Conservation (phyloP, 2,113 vertebrate genomes). For the Serilophus lunatus region DNA sequence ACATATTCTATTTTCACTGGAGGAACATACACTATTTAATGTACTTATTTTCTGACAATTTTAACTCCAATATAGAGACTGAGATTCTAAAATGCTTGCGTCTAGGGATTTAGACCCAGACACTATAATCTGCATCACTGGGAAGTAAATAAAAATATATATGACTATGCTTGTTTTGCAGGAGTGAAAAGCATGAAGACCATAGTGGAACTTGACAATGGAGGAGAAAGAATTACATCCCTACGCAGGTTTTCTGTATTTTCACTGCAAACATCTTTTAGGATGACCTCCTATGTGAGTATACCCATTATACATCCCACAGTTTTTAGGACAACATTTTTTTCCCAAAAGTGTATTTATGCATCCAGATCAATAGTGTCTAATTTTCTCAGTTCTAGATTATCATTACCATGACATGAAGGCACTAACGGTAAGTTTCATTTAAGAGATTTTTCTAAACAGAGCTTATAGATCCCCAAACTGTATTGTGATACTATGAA, state of each 20-base stretch:
- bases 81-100: slow-evolving; percentile 11
- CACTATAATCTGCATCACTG: background rate
- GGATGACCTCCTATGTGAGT: background rate
- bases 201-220: background rate
- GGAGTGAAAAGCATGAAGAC: background rate
- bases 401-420: background rate
- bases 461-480: accelerated
- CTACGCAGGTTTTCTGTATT: background rate
- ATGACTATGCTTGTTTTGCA: background rate
- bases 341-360: background rate
- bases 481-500: accelerated
- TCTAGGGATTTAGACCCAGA: background rate
- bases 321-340: background rate
- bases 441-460: background rate
- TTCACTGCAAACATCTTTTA: background rate
- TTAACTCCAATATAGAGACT: background rate
- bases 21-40: background rate
- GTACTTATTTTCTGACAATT: slow-evolving; percentile 14
- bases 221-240: background rate
- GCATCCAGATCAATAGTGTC: background rate
- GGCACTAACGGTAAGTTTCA: background rate
- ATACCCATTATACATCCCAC: background rate
- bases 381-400: background rate
- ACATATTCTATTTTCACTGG: background rate
- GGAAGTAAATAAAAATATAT: background rate